A percentile compares a stretch with the other conserved stretches of the same genome.
Evolutionary conservation across 2,888 invertebrate genomes (phyloP).

Genomic region (Eudemis profundana): DNA sequence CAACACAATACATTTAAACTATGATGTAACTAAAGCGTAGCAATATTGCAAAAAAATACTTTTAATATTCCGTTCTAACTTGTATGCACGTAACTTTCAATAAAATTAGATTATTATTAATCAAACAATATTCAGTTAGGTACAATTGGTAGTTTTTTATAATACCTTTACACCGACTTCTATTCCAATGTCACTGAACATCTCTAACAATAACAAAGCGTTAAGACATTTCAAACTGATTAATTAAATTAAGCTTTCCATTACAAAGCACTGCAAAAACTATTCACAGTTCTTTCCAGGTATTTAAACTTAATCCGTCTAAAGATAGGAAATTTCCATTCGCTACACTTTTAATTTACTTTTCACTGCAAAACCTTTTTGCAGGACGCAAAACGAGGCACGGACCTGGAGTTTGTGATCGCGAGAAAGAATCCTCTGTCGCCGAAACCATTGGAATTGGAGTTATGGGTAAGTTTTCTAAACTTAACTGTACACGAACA

Average conservation of each 20-base stretch:
- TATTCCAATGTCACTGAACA: background rate
- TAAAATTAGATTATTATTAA: no score
- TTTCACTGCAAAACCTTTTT: constrained; percentile 51
- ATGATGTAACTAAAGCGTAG: background rate
- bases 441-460: constrained; percentile 92
- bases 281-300: constrained; percentile 4
- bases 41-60: no score
- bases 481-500: background rate
- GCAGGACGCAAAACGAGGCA: constrained; percentile 91
- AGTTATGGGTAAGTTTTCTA: constrained; percentile 89
- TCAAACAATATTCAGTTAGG: no score
- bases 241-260: constrained; percentile 2
- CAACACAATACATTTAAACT: constrained; percentile 9
- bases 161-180: background rate
- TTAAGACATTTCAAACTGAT: background rate
- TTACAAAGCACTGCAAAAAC: constrained; percentile 19
- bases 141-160: constrained; percentile 24
- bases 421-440: constrained; percentile 92
- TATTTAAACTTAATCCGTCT: constrained; percentile 14
- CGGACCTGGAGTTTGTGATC: constrained; percentile 92
- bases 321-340: constrained; percentile 8
- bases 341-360: constrained; percentile 21
- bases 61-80: no score
- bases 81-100: no score
- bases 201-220: background rate